A percentile compares a stretch with the other conserved stretches of the same genome.
Evolutionary conservation across 2,113 vertebrate species (phyloP).

Genomic region (Todiramphus chloris): DNA sequence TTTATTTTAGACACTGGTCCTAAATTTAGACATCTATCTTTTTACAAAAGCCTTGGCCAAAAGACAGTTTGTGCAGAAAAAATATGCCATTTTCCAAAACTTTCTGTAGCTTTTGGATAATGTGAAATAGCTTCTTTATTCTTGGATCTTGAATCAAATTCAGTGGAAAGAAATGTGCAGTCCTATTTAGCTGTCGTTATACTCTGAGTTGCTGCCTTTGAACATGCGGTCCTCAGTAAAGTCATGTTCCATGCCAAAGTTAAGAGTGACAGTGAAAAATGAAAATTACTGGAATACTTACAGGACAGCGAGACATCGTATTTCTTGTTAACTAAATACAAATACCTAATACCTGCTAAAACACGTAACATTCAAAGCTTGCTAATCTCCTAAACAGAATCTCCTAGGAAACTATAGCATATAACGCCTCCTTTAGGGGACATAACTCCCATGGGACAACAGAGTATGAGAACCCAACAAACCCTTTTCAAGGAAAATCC

Average conservation of each 20-base stretch:
- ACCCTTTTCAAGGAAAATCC: background rate
- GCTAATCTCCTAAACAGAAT: background rate
- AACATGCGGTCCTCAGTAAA: slow-evolving; percentile 38
- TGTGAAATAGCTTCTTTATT: slow-evolving; percentile 47
- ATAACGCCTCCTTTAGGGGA: background rate
- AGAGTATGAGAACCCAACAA: background rate
- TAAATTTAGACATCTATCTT: slow-evolving; percentile 49
- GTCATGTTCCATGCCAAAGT: background rate
- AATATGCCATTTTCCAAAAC: slow-evolving; percentile 40
- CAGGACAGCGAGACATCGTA: background rate
- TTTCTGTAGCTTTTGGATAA: slow-evolving; percentile 44
- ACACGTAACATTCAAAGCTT: background rate
- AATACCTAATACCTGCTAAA: background rate
- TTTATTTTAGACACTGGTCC: slow-evolving; percentile 2
- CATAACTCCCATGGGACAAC: background rate
- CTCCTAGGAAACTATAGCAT: background rate
- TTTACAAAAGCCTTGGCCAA: background rate
- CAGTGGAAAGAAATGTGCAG: slow-evolving; percentile 56
- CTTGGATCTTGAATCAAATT: slow-evolving; percentile 32
- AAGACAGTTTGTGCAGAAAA: slow-evolving; percentile 24
- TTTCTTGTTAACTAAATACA: background rate
- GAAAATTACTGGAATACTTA: background rate
- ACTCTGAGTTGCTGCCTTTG: slow-evolving; percentile 5
- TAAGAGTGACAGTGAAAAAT: background rate
- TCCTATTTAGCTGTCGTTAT: slow-evolving; percentile 27